Percentiles rank a stretch among this genome's conserved stretches.
Conservation (phyloP, 2,888 invertebrate genomes). For the Megalurothrips usitatus region DNA sequence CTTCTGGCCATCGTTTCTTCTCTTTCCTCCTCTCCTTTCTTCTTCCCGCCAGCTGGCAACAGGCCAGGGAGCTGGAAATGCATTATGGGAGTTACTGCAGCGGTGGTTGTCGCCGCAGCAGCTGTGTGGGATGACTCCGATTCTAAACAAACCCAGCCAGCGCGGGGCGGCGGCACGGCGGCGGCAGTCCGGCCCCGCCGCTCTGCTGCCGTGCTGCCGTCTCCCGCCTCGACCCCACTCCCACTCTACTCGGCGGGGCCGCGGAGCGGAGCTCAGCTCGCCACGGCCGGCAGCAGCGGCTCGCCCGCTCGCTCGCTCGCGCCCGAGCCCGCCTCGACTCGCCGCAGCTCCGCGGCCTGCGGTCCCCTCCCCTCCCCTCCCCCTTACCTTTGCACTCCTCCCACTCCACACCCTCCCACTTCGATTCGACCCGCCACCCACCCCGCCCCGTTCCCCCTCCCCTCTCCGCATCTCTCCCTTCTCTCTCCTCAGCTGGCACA, state of each 20-base stretch:
- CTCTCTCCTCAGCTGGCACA: constrained; percentile 2
- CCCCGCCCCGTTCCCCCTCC: not conserved
- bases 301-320: not conserved
- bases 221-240: not conserved
- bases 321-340: not conserved
- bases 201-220: not conserved
- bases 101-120: not conserved
- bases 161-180: not conserved
- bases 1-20: not conserved
- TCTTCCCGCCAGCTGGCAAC: constrained; percentile 14
- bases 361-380: not conserved
- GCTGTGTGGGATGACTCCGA: not conserved
- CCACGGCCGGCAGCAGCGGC: not conserved
- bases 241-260: too few relatives aligned
- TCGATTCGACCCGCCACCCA: not conserved
- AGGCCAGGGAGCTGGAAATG: constrained; percentile 20
- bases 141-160: not conserved
- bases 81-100: constrained; percentile 13
- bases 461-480: not conserved
- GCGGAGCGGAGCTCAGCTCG: too few relatives aligned
- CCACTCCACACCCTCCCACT: not conserved
- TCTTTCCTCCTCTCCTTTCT: not conserved
- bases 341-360: not conserved
- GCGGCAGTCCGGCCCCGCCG: not conserved
- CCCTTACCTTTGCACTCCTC: constrained; percentile 8